Conservation (phyloP, 2,113 vertebrate species). For the Channa maculata region DNA sequence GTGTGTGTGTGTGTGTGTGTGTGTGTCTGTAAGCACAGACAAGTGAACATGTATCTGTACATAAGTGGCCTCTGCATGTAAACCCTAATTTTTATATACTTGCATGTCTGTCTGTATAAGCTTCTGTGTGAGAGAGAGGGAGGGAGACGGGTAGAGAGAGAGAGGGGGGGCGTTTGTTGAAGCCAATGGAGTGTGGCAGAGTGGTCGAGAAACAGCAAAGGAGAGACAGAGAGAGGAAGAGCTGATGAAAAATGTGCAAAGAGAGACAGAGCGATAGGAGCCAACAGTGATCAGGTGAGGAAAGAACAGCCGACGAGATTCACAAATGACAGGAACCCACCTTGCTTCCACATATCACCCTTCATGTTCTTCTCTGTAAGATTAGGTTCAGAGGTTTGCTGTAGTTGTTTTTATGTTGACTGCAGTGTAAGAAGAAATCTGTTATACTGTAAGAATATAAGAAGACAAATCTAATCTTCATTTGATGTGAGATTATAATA, state of each 20-base stretch:
- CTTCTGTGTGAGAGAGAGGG: constrained; percentile 37
- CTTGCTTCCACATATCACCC: constrained; percentile 31
- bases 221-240: constrained; percentile 57
- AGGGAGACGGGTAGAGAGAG: constrained; percentile 69
- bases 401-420: neutral
- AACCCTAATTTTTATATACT: constrained; percentile 34
- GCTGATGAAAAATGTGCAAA: constrained; percentile 58
- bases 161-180: constrained; percentile 80
- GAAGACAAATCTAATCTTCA: neutral
- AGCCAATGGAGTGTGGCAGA: constrained; percentile 81
- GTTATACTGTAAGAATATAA: too few relatives aligned
- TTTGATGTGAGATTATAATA: neutral
- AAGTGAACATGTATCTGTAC: constrained; percentile 9
- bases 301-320: constrained; percentile 64
- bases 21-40: constrained; percentile 7
- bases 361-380: constrained; percentile 9
- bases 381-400: neutral
- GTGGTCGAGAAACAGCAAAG: constrained; percentile 61
- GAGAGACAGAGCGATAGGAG: constrained; percentile 61
- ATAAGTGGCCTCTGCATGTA: constrained; percentile 19
- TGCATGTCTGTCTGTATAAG: neutral
- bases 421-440: neutral
- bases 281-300: constrained; percentile 67
- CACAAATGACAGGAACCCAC: constrained; percentile 73
- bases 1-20: neutral